Base-by-base conservation (phyloP, 2,888 invertebrate genomes). In the Mythimna pallens region DNA sequence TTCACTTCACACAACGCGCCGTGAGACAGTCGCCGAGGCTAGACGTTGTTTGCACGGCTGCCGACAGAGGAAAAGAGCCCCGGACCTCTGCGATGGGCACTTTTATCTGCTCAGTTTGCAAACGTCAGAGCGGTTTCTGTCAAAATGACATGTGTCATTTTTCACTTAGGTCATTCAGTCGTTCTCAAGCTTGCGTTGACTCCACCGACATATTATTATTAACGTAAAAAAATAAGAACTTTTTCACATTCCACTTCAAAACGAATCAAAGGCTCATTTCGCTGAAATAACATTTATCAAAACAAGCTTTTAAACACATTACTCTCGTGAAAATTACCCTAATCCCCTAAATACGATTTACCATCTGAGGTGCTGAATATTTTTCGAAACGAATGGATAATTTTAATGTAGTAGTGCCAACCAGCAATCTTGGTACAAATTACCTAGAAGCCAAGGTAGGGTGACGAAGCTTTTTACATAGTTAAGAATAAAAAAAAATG, bases 381-480 rank as follows among this genome's bases (percentile, higher is more conserved):
- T 76, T 73, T 70, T 63, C 17, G 12, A 68, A 84, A 74, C 63
- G 75, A 78, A 71, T 70, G 64, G 52, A 68, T 79, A 81, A 86
- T 84, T 81, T 81, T 81, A 78, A 86, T 84, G 70, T 70, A 71
- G 78, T 73, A 68, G 78, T 73, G 59, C 34, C 64, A 50, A 66
- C 67, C 65, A 72, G 76, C 81, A 81, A 84, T 86, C 83, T 84
- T 67, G 67, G 50, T n/a, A 61, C 58, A 77, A 85, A 85, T 85
- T 82, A 81, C 78, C 73, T 73, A 73, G 80, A 58, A 68, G 66
- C 47, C 59, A 34, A 61, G 57, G 58, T 73, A 77, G 79, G 81
- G 81, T 79, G 81, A 73, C 85, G 5, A 57, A 0, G 63, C 30
- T 50, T 14, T 81, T 64, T 22, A 36, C 2, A 17, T 64, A 57